Conservation (phyloP, 92 coral and sea anemone genomes). For the Muricea muricata region DNA sequence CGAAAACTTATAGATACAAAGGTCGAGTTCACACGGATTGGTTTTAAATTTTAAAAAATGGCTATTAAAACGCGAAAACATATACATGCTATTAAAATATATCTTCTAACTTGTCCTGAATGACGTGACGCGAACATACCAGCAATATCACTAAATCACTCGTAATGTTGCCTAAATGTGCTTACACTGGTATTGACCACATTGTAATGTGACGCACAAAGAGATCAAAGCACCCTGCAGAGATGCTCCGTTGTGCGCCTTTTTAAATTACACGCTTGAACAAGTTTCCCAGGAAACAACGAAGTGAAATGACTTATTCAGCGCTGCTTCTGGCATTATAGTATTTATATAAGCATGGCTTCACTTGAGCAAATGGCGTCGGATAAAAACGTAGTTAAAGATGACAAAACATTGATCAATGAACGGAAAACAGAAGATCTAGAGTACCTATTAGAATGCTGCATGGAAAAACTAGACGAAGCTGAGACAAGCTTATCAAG, state of each 20-base stretch:
- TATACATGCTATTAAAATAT: too few species aligned
- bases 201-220: background rate
- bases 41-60: too few species aligned
- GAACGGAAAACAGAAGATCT: background rate
- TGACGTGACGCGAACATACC: too few species aligned
- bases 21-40: too few species aligned
- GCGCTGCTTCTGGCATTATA: background rate
- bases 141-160: too few species aligned
- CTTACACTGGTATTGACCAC: too few species aligned
- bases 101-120: too few species aligned
- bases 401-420: background rate
- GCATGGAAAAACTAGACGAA: slow-evolving; percentile 22
- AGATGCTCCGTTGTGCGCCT: background rate
- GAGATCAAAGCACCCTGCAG: background rate
- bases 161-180: too few species aligned
- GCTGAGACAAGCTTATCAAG: slow-evolving; percentile 1
- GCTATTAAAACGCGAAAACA: too few species aligned
- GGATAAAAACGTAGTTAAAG: background rate
- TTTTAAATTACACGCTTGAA: slow-evolving; percentile 15
- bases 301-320: background rate
- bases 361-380: slow-evolving; percentile 1
- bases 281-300: background rate
- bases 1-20: too few species aligned
- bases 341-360: background rate
- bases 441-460: background rate